A percentile compares a stretch with the other conserved stretches of the same genome.
Evolutionary conservation across 2,113 vertebrate genomes (phyloP).

Genomic region (Grallaria varia): DNA sequence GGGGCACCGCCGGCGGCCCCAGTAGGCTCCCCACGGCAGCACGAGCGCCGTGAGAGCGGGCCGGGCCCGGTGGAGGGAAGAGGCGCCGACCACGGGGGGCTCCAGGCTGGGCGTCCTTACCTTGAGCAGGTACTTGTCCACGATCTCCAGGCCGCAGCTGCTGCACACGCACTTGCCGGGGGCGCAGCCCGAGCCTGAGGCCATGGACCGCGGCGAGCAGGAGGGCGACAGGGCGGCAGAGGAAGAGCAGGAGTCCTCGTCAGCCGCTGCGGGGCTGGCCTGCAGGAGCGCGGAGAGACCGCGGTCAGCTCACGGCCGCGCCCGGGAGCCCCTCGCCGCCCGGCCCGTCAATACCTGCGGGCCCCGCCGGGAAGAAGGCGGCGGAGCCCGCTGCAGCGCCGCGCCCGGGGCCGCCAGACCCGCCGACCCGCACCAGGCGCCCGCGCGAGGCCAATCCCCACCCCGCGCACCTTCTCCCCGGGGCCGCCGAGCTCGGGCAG

Average conservation of each 20-base stretch:
- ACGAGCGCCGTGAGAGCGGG: not conserved
- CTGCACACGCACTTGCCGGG: constrained; percentile 84
- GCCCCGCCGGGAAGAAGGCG: no score
- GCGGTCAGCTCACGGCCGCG: not conserved
- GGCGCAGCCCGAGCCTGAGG: constrained; percentile 78
- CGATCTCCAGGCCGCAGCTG: constrained; percentile 90
- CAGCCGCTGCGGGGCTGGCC: constrained; percentile 78
- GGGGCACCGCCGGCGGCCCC: not conserved
- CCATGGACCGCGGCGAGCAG: constrained; percentile 86
- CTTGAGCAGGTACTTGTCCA: constrained; percentile 98
- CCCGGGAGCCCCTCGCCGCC: not conserved
- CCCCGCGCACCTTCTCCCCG: constrained; percentile 80
- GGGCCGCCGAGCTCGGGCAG: constrained; percentile 71
- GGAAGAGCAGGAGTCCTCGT: constrained; percentile 84
- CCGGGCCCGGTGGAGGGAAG: no score
- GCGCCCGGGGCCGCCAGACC: not conserved
- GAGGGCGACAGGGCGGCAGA: constrained; percentile 80
- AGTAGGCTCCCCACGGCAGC: not conserved
- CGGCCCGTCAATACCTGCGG: not conserved
- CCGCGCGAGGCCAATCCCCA: no score
- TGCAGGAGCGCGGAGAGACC: constrained; percentile 26
- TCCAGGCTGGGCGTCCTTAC: constrained; percentile 46
- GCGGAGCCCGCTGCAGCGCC: not conserved
- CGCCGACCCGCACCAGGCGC: constrained; percentile 44
- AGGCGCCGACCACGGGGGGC: no score